phyloP scores from a whole-genome alignment of 2,113 vertebrate species.

The Notarius quadriscutis region DNA sequence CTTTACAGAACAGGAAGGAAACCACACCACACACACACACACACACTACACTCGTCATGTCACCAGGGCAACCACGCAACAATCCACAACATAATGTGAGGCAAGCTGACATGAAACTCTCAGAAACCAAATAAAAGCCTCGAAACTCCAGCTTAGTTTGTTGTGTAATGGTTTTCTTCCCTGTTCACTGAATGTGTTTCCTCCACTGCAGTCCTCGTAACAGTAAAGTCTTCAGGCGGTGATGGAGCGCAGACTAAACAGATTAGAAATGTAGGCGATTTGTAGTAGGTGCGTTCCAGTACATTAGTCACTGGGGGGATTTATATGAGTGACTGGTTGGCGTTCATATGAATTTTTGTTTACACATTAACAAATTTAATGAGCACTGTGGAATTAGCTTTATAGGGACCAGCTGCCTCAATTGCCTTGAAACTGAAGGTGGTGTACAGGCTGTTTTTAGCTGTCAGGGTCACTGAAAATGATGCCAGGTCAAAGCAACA shows the following conservation, averaged over 20 bases:
- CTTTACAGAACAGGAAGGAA: constrained; percentile 49
- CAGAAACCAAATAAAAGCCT: not conserved
- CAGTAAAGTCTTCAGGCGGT: not conserved
- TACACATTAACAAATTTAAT: constrained; percentile 21
- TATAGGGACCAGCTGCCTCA: constrained; percentile 7
- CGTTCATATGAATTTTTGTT: constrained; percentile 14
- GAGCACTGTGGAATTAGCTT: constrained; percentile 4
- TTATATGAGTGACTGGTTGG: not conserved
- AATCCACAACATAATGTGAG: constrained; percentile 42
- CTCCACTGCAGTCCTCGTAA: not conserved
- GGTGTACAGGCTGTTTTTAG: constrained; percentile 1
- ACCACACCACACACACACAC: not conserved
- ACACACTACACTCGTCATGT: constrained; percentile 32
- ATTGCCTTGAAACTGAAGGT: constrained; percentile 7
- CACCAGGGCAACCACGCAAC: constrained; percentile 63
- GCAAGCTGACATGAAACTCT: constrained; percentile 2
- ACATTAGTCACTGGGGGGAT: constrained; percentile 21
- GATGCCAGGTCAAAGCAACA: constrained; percentile 18
- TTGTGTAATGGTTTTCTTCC: not conserved
- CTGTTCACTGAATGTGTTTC: not conserved
- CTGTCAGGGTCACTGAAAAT: constrained; percentile 21
- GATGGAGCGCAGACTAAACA: constrained; percentile 36
- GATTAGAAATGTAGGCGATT: constrained; percentile 5
- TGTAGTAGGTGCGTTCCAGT: constrained; percentile 23
- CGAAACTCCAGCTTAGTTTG: not conserved